Evolutionary conservation across 1,140 invertebrate genomes (phyloP), one percentile per base, ranked within the genome.

Genomic region (Cryptotermes secundus): DNA sequence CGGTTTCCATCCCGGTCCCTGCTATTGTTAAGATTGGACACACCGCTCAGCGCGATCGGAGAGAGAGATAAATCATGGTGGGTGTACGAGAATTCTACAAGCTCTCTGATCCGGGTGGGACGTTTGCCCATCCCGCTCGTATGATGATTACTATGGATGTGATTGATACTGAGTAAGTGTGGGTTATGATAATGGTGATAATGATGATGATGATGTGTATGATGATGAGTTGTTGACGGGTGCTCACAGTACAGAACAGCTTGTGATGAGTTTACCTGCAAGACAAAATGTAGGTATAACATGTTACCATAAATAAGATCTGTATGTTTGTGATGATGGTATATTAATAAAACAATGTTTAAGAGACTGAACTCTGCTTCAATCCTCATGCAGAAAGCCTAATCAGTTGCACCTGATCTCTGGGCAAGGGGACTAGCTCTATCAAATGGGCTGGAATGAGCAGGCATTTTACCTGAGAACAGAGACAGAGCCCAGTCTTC

Each of bases 221-320:
- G 92, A 86, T 92, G 92, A 86, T 91, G 91, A n/a, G 92, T 90
- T 79, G 89, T 49, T 34, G 85, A 49, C 89, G 9, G 91, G 90
- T 91, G 90, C 84, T 94, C 93, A 86, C 94, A 94, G 88, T 95
- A 96, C 35, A 96, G 87, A 14, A 95, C 94, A 0, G 95, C 95
- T 86, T 95, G 94, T 83, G 95, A 96, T n/a, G 95, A 95, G 88
- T 95, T 96, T 49, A 95, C 91, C 59, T 72, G 59, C 59, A 31
- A 72, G 12, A 19, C 45, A 49, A 14, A 49, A 49, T 19, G 19
- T 2, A 49, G 45, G 19, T 22, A 49, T 19, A 7, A 38, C 38
- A 38, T 38, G 12, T 12, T 38, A 38, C 38, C 4, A 12, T 38
- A 38, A n/a, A 6, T 38, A 38, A 38, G 38, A 4, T 38, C 4